Base-by-base conservation (phyloP, 2,888 invertebrate genomes). In the Pandemis heparana region DNA sequence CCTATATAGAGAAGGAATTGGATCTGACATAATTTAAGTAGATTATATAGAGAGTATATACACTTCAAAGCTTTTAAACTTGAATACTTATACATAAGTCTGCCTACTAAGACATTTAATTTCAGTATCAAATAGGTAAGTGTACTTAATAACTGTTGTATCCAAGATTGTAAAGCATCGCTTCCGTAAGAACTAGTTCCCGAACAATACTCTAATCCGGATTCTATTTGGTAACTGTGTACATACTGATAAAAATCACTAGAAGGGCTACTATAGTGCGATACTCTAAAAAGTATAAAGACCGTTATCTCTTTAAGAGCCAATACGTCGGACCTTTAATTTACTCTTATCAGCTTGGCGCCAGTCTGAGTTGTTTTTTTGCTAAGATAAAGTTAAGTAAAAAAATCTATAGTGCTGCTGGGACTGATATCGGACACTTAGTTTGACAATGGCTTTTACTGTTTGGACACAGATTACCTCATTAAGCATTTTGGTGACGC, bases 281-380 rank as follows among this genome's bases (percentile, higher is more conserved):
- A 83, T 81, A 84, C 78, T 80, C 79, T 81, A 81, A 82, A 88
- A 85, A 85, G 82, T 80, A 81, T 79, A 79, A 77, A 86, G 80
- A 80, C 79, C 79, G 83, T 85, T 87, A 86, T 87, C 87, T 81
- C 75, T 77, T 80, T 81, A 80, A 85, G 82, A 82, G 82, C 80
- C 78, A 79, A 84, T 81, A 81, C 77, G 82, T 81, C 80, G 77
- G 76, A 76, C 80, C 76, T 82, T 84, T 84, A 80, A 82, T 77
- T 77, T 78, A 77, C 79, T 77, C 81, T 85, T 87, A 87, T 85
- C 84, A 80, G 78, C 66, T 77, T 87, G 90, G 89, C 91, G 90
- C 91, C 90, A 84, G 85, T 79, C 82, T 79, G 76, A 53, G 67
- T 76, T 60, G 81, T 83, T 87, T 89, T 89, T 89, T 88, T 85